Evolutionary conservation across 1,140 invertebrate genomes (phyloP).

Genomic region (Atopsyche davidsoni): DNA sequence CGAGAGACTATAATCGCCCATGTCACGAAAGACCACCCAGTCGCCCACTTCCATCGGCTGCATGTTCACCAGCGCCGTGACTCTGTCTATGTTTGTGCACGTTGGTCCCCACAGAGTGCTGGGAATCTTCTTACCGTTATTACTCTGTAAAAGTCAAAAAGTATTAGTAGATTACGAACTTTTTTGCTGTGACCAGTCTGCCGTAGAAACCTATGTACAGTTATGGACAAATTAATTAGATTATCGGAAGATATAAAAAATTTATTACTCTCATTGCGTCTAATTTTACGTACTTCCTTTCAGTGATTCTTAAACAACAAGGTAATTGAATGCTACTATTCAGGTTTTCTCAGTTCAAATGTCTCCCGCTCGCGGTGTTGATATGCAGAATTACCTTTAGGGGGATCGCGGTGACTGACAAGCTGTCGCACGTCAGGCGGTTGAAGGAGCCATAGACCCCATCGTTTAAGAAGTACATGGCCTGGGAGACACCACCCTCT

Average conservation of each 20-base stretch:
- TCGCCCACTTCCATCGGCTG: conserved; percentile 74
- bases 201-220: background rate
- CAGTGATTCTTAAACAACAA: background rate
- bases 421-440: conserved; percentile 91
- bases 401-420: conserved; percentile 62
- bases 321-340: background rate
- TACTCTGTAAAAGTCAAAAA: conserved; percentile 27
- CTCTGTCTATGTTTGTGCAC: conserved; percentile 87
- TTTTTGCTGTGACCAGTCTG: background rate
- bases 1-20: conserved; percentile 93
- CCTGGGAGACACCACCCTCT: conserved; percentile 45
- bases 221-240: background rate
- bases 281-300: background rate
- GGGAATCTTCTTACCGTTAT: conserved; percentile 18
- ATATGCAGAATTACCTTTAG: conserved; percentile 50
- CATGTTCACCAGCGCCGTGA: conserved; percentile 61
- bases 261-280: background rate
- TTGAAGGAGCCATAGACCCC: conserved; percentile 98
- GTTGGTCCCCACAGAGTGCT: conserved; percentile 89
- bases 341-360: background rate
- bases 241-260: background rate
- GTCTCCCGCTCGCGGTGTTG: background rate
- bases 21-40: conserved; percentile 82
- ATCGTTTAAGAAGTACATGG: conserved; percentile 97
- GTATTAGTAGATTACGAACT: background rate